Evolutionary conservation across 2,888 invertebrate genomes (phyloP).

Genomic region (Hirtodrosophila cameraria): DNA sequence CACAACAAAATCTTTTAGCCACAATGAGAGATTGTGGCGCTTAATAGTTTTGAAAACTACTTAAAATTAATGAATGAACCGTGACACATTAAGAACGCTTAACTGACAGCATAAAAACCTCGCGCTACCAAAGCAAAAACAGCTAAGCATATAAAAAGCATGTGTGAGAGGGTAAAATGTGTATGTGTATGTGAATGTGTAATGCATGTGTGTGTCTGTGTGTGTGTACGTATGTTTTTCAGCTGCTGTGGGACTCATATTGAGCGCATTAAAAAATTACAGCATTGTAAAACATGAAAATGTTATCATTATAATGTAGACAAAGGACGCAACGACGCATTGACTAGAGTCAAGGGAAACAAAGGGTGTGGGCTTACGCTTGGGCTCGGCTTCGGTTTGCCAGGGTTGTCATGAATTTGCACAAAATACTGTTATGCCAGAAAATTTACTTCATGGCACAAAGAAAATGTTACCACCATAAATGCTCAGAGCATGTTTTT

Average conservation of each 20-base stretch:
- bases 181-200: not conserved
- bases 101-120: constrained; percentile 52
- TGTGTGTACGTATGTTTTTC: not conserved
- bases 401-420: constrained; percentile 57
- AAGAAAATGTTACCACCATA: constrained; percentile 40
- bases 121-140: constrained; percentile 33
- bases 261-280: constrained; percentile 70
- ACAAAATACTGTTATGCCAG: constrained; percentile 37
- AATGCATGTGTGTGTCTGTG: constrained; percentile 1
- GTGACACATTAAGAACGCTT: constrained; percentile 67
- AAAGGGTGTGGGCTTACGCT: not conserved
- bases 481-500: constrained; percentile 38
- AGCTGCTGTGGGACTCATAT: constrained; percentile 48
- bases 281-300: constrained; percentile 76
- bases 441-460: constrained; percentile 43
- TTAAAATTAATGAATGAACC: constrained; percentile 72
- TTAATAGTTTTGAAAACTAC: constrained; percentile 70
- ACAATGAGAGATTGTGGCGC: constrained; percentile 52
- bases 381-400: not conserved
- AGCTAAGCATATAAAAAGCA: constrained; percentile 34
- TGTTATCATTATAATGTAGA: constrained; percentile 80
- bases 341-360: constrained; percentile 31
- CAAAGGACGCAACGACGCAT: constrained; percentile 49
- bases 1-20: constrained; percentile 36
- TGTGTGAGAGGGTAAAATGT: constrained; percentile 2